phyloP scores from a whole-genome alignment of 2,888 invertebrate genomes.

The Agelastica alni region DNA sequence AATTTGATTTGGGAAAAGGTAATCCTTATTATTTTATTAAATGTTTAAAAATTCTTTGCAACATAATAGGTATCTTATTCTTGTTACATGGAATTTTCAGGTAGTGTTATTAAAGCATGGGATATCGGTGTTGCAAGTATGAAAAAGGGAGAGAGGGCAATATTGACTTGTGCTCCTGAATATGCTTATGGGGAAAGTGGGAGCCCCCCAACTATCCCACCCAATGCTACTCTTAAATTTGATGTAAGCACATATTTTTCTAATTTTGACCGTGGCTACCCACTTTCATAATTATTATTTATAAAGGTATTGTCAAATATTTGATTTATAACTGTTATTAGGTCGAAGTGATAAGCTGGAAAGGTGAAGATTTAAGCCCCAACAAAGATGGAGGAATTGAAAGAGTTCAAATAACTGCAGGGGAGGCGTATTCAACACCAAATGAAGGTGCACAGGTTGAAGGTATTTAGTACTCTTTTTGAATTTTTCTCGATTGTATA shows the following conservation, averaged over 20 bases:
- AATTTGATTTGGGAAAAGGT: conserved; percentile 87
- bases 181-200: conserved; percentile 90
- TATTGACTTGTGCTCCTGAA: conserved; percentile 81
- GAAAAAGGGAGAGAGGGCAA: conserved; percentile 86
- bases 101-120: conserved; percentile 89
- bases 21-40: conserved; percentile 7
- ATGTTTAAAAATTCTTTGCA: background rate
- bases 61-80: too few relatives aligned
- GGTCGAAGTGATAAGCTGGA: conserved; percentile 88
- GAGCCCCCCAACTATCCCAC: conserved; percentile 86
- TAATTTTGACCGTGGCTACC: too few relatives aligned
- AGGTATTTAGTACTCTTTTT: conserved; percentile 60
- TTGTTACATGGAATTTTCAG: too few relatives aligned
- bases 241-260: conserved; percentile 65
- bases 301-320: background rate
- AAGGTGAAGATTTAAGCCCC: conserved; percentile 86
- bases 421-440: conserved; percentile 74
- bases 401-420: conserved; percentile 70
- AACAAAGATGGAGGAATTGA: conserved; percentile 83
- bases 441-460: conserved; percentile 83
- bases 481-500: background rate
- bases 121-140: conserved; percentile 93
- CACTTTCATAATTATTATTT: too few relatives aligned
- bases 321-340: conserved; percentile 50
- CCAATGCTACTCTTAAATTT: conserved; percentile 84